Base-by-base conservation (phyloP, 2,888 invertebrate species). In the Patella pellucida region DNA sequence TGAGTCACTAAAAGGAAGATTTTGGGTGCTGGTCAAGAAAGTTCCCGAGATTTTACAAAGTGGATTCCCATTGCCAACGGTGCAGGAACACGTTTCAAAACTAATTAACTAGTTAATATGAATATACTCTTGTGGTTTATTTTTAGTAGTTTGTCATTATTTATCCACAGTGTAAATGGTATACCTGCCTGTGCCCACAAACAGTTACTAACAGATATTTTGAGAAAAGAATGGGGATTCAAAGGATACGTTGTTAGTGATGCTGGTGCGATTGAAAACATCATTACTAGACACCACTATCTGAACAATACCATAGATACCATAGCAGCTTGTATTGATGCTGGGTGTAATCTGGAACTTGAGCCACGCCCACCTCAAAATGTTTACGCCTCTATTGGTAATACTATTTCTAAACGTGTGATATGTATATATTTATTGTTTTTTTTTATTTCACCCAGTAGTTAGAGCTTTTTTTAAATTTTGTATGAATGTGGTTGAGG, bases 241-340 rank as follows among this genome's bases (percentile, higher is more conserved):
- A 81, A 76, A 56, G 89, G 89, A 15, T 88, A 85, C 54, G 84
- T 88, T 3, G 83, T 88, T 71, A 87, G 88, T 78, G 89, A 89
- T 68, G 84, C 85, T 70, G 86, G 83, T 27, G 89, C 89, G 7
- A 82, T 89, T 7, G 82, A 84, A 68, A 83, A 83, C 74, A 82
- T 88, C 52, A 83, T 85, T 5, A 72, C 79, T 0, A 81, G 76
- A 52, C 86, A 86, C 69, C 80, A 84, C 31, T 88, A 86, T 77
- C 78, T 77, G 27, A 84, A 82, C 62, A 83, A 77, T 52, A 79
- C 80, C n/a, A 79, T 83, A 75, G 82, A 85, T 68, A 83, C 85
- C 2, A 81, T 80, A 9, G 81, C 85, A 9, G 83, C 81, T 16
- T 79, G 81, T 67, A 73, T 85, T n/a, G 84, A 84, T n/a, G 85